Percentiles rank a stretch among this genome's conserved stretches.
phyloP scores from a whole-genome alignment of 2,888 invertebrate species.

The Drosophila peninsularis region DNA sequence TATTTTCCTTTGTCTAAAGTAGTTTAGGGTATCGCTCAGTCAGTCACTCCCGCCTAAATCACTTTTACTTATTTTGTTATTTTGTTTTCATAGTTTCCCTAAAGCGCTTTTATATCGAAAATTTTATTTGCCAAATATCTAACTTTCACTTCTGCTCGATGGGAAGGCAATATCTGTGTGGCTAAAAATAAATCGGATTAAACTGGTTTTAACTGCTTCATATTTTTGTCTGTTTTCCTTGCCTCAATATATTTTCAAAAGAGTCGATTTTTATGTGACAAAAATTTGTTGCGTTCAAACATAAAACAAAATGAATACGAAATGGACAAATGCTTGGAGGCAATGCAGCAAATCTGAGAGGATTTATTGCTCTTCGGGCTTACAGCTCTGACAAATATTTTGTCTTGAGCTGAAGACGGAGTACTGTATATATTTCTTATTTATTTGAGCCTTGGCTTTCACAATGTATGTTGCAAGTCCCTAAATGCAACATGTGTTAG shows the following conservation, averaged over 20 bases:
- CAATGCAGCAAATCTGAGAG: neutral
- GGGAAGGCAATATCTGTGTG: neutral
- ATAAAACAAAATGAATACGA: neutral
- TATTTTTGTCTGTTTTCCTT: neutral
- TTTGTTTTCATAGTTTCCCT: neutral
- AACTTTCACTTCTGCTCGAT: constrained; percentile 10
- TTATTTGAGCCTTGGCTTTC: neutral
- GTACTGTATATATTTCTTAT: neutral
- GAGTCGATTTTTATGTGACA: constrained; percentile 19
- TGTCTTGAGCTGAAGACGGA: neutral
- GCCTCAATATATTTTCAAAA: constrained; percentile 3
- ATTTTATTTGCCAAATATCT: constrained; percentile 8
- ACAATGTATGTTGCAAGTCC: neutral
- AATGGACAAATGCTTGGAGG: neutral
- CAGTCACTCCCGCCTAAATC: neutral
- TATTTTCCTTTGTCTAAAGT: too few relatives aligned
- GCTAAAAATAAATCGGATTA: constrained; percentile 6
- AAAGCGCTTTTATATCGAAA: neutral
- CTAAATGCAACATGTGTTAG: neutral
- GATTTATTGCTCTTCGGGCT: neutral
- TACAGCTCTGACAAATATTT: neutral
- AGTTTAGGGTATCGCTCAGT: neutral
- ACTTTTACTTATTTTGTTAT: constrained; percentile 1
- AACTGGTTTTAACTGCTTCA: constrained; percentile 38
- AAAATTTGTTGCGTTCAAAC: constrained; percentile 10